These are phyloP conservation scores for Troilus luridus DNA, from an alignment of 2,888 invertebrate species.

Conservation along the genomic window DNA sequence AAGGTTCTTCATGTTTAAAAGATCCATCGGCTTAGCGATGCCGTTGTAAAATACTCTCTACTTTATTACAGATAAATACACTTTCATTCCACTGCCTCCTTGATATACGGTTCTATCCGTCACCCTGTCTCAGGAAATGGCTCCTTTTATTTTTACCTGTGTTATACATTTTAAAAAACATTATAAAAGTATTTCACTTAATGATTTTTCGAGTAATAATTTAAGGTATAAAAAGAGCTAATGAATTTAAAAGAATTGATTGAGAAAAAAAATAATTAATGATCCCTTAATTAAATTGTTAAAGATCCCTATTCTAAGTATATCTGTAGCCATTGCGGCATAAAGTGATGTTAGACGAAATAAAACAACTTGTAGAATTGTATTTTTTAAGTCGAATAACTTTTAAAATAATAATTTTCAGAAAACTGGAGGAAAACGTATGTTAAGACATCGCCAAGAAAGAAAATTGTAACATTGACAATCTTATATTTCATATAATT, in stretches of 20 bases:
- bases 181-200: neutral
- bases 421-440: no score
- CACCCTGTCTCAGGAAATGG: neutral
- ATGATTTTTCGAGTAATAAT: neutral
- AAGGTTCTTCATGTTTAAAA: conserved; percentile 14
- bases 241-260: neutral
- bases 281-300: no score
- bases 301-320: no score
- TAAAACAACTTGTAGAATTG: no score
- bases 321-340: no score
- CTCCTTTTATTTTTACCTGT: neutral
- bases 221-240: neutral
- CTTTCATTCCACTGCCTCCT: neutral
- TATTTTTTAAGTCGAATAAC: no score
- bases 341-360: no score
- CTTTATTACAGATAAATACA: conserved; percentile 16
- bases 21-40: neutral
- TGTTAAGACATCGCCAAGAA: no score
- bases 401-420: no score
- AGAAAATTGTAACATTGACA: no score
- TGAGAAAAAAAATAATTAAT: no score
- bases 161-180: neutral
- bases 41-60: neutral
- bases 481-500: no score
- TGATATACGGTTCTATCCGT: neutral